These are phyloP conservation scores for Cavia porcellus DNA, from an alignment of 2,113 vertebrate species.

Conservation along the genomic window DNA sequence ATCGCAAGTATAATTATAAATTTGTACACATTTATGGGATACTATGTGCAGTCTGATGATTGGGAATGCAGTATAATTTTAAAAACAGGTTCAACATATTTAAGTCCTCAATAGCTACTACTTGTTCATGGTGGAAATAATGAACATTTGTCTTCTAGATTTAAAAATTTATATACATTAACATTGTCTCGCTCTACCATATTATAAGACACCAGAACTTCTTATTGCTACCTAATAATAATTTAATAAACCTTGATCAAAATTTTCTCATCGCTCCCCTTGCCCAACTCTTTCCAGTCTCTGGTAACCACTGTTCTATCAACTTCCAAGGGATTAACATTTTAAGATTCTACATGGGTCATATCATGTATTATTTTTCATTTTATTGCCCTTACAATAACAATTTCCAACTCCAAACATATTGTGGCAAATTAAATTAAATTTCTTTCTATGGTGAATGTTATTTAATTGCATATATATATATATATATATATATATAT, in stretches of 20 bases:
- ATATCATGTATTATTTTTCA: not conserved
- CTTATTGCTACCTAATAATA: not conserved
- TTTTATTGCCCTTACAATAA: not conserved
- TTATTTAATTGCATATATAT: not conserved
- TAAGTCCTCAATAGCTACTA: not conserved
- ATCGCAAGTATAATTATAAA: not conserved
- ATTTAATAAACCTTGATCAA: not conserved
- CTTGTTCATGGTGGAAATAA: not conserved
- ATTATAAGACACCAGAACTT: not conserved
- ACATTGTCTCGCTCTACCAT: not conserved
- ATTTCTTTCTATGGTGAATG: not conserved
- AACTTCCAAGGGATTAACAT: not conserved
- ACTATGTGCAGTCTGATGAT: not conserved
- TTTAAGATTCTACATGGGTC: not conserved
- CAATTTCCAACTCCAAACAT: not conserved
- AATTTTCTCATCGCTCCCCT: not conserved
- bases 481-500: too few species aligned
- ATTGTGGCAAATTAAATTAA: not conserved
- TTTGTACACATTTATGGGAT: not conserved
- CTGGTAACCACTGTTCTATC: not conserved
- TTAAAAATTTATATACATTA: not conserved
- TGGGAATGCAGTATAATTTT: not conserved
- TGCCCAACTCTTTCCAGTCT: not conserved
- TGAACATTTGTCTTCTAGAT: not conserved
- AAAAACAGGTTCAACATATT: not conserved